phyloP scores from a whole-genome alignment of 2,888 invertebrate species.

The Polymixis flavicincta region DNA sequence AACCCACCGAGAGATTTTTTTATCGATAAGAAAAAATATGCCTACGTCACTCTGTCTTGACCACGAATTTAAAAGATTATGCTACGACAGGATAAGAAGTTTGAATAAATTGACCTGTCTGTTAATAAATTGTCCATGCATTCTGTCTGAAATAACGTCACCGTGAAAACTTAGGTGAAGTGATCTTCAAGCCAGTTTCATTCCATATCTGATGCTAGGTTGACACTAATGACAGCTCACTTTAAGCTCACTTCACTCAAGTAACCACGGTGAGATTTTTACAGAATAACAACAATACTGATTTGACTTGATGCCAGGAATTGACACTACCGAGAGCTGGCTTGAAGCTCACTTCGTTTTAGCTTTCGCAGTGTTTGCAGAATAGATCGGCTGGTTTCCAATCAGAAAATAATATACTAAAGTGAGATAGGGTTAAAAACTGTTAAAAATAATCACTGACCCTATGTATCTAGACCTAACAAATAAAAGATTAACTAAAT shows the following conservation, averaged over 20 bases:
- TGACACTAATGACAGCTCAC: too few species aligned
- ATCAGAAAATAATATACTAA: not conserved
- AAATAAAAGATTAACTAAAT: constrained; percentile 6
- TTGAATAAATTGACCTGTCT: not conserved
- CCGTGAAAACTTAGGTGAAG: not conserved
- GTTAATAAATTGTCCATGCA: not conserved
- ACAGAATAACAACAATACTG: too few species aligned
- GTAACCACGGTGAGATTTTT: too few species aligned
- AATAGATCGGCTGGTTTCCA: not conserved
- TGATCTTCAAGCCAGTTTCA: too few species aligned
- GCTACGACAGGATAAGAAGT: constrained; percentile 60
- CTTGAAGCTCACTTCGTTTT: not conserved
- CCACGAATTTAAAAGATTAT: constrained; percentile 63
- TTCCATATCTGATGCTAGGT: too few species aligned
- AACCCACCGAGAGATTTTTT: constrained; percentile 78
- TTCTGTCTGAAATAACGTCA: not conserved
- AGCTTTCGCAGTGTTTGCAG: not conserved
- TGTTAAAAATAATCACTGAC: not conserved
- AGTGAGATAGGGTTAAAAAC: not conserved
- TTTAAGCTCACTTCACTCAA: too few species aligned
- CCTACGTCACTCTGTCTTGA: constrained; percentile 81
- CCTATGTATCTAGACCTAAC: not conserved
- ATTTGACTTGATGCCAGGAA: too few species aligned
- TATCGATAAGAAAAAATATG: constrained; percentile 82
- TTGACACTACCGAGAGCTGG: not conserved